Base-by-base conservation (phyloP, 2,113 vertebrate species). In the Sinocyclocheilus rhinocerous region DNA sequence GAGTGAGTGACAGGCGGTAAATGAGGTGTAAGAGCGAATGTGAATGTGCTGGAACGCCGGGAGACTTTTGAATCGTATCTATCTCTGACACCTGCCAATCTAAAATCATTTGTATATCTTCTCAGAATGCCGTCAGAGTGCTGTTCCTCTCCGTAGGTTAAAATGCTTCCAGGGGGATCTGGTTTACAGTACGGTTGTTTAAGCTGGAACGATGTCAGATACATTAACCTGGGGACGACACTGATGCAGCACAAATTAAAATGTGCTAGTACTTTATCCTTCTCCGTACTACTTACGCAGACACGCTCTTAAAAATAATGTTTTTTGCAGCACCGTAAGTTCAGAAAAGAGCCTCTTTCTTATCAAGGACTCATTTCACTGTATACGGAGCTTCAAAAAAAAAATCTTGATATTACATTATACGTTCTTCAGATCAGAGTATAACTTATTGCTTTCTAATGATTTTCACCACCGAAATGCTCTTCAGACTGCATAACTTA, bases 181-280 rank as follows among this genome's bases (percentile, higher is more conserved):
- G 26, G 5, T 83, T 83, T 73, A 83, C 81, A 83, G 81, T 57
- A 83, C 10, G n/a, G n/a, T 39, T 20, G 29, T 83, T 52, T 24
- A n/a, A 39, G 67, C 29, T 72, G 65, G 67, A 83, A 57, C 22
- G 10, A 55, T 72, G 81, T 83, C 65, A 57, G 39, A 16, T 50
- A 83, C 48, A 73, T 72, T 48, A 52, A 29, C 81, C 81, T n/a
- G 63, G 15, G n/a, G 63, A 82, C 16, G 63, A 55, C 81, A 70
- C 45, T 55, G 81, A 83, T 69, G 65, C 29, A 83, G 80, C 80
- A 82, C 22, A 67, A 79, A 82, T 67, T 67, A 82, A 82, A 82
- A 82, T 65, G 77, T 79, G 77, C 12, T 79, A 61, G 52, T 59
- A 36, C 18, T 61, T 36, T 39, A 52, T 52, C 24, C 75, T 52